Conservation (phyloP, 2,113 vertebrate genomes). For the Rhea americana region DNA sequence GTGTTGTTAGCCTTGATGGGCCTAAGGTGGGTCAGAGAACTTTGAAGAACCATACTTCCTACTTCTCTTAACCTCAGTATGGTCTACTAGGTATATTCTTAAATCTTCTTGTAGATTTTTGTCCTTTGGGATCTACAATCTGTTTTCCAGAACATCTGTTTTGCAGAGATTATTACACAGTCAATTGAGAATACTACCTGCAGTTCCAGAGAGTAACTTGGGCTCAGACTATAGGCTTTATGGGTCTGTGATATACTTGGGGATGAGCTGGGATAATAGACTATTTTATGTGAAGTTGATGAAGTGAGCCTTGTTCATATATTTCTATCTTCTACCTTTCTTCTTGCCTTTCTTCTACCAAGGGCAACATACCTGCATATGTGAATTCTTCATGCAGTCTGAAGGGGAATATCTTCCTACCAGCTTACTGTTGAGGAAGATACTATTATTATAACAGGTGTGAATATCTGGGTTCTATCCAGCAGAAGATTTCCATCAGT, state of each 20-base stretch:
- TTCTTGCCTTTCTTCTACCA: too few species aligned
- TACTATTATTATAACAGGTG: background rate
- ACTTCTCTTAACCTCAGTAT: background rate
- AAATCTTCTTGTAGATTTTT: background rate
- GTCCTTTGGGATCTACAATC: background rate
- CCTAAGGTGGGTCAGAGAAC: background rate
- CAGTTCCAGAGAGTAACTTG: conserved; percentile 8
- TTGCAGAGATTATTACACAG: background rate
- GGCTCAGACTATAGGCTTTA: background rate
- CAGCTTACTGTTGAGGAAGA: background rate
- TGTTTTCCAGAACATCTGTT: background rate
- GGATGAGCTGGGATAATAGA: background rate
- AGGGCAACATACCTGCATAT: background rate
- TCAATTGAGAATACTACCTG: background rate
- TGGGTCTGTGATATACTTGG: background rate
- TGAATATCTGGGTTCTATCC: background rate
- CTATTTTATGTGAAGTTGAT: background rate
- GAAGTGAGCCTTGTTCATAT: background rate
- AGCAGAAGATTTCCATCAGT: conserved; percentile 17
- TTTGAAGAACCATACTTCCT: background rate
- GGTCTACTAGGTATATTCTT: background rate
- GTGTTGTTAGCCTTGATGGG: background rate
- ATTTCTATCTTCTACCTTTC: background rate
- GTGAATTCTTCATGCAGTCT: background rate
- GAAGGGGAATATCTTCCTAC: background rate